Evolutionary conservation across 2,888 invertebrate species (phyloP).

Genomic region (Drosophila trichaetosa): DNA sequence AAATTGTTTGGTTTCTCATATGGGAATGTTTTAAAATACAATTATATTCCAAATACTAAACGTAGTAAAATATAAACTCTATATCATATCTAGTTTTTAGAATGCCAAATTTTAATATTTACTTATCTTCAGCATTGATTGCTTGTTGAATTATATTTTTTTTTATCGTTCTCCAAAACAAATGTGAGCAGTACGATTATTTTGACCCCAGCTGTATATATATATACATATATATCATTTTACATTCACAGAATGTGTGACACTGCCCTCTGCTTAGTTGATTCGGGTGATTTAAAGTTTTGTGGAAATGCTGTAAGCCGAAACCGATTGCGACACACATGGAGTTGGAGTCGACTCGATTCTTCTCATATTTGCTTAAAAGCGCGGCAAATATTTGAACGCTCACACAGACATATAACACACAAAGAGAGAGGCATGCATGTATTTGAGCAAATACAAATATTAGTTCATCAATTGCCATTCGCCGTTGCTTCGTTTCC

Average conservation of each 20-base stretch:
- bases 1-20: neutral
- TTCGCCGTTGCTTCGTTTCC: constrained; percentile 23
- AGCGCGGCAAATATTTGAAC: constrained; percentile 70
- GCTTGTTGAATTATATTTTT: neutral
- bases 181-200: neutral
- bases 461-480: constrained; percentile 48
- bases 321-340: constrained; percentile 52
- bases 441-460: constrained; percentile 18
- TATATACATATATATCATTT: neutral
- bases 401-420: constrained; percentile 26
- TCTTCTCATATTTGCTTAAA: constrained; percentile 57
- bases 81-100: neutral
- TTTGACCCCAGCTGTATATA: neutral
- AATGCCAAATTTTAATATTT: neutral
- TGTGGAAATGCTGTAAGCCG: constrained; percentile 57
- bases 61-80: neutral
- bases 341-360: constrained; percentile 27
- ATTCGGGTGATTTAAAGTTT: constrained; percentile 38
- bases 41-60: neutral
- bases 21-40: too few species aligned
- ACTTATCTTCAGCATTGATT: neutral
- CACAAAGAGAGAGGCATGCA: neutral
- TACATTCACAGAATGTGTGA: neutral
- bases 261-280: constrained; percentile 26
- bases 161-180: neutral